Conservation (phyloP, 2,888 invertebrate species). For the Deilephila elpenor region DNA sequence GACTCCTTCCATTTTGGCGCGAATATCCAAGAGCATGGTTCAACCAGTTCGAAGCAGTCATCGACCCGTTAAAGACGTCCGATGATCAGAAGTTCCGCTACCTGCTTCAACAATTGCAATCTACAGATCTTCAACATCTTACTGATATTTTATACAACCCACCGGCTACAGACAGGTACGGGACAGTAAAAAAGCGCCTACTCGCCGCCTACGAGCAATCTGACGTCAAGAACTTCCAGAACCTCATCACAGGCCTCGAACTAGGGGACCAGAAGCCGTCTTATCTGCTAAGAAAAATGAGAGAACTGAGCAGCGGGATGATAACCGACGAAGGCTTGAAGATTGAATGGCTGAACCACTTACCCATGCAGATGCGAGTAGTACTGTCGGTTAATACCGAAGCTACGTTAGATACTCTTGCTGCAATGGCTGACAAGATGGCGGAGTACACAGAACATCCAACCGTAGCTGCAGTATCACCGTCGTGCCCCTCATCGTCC, state of each 20-base stretch:
- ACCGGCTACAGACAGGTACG: neutral
- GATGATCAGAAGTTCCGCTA: neutral
- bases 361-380: neutral
- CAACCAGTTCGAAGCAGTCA: no score
- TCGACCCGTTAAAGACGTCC: conserved; percentile 6
- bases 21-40: conserved; percentile 35
- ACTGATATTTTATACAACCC: neutral
- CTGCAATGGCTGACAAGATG: neutral
- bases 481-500: neutral
- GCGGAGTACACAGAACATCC: neutral
- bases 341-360: neutral
- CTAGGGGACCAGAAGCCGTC: neutral
- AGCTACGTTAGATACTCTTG: neutral
- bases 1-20: conserved; percentile 35
- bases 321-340: neutral
- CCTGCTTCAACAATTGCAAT: neutral
- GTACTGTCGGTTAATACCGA: neutral
- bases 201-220: neutral
- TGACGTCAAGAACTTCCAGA: neutral
- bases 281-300: neutral
- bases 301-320: neutral
- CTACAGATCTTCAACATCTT: neutral
- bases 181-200: neutral
- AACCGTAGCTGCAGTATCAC: neutral
- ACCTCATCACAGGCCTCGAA: neutral